Base-by-base conservation (phyloP, 2,888 invertebrate species). In the Ochropleura plecta region DNA sequence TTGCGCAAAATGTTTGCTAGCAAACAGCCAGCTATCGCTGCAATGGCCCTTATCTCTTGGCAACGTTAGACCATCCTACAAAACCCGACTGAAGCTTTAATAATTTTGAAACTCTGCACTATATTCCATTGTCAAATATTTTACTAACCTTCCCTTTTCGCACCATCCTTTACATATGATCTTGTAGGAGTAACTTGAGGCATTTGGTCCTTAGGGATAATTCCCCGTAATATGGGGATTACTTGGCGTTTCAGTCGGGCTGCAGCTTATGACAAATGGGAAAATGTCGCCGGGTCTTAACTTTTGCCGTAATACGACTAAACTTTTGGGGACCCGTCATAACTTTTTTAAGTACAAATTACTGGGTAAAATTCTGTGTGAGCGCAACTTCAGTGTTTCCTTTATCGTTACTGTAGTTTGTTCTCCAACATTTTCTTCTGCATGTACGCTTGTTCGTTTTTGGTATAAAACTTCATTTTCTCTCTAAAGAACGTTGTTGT, bases 211-310 rank as follows among this genome's bases (percentile, higher is more conserved):
- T 84, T 75, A 68, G 89, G 91, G 91, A 93, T 93, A 92, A 94
- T 93, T 90, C 91, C 88, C 69, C 89, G 92, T 93, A 92, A 94
- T 92, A 92, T 92, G 86, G 85, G 92, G 93, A 93, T 94, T 94
- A 94, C 88, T 88, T 84, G 80, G 85, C 84, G 86, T 88, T 88
- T 87, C 87, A 80, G 88, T 88, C 86, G 86, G 87, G 78, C 86
- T 87, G 82, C 85, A 88, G 88, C 88, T 85, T 90, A 92, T 93
- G 92, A 94, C 91, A 92, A 93, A 93, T 93, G 92, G 88, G 88
- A 86, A 88, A 88, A 90, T 84, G 91, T 91, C 88, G 84, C 82
- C 83, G 85, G 76, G 84, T 85, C 81, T 78, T 89, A 89, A 91
- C 91, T 91, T 90, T 82, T 86, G 84, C 82, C 79, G 76, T 84